Evolutionary conservation across 1,140 invertebrate species (phyloP).

Genomic region (Dryas iulia): DNA sequence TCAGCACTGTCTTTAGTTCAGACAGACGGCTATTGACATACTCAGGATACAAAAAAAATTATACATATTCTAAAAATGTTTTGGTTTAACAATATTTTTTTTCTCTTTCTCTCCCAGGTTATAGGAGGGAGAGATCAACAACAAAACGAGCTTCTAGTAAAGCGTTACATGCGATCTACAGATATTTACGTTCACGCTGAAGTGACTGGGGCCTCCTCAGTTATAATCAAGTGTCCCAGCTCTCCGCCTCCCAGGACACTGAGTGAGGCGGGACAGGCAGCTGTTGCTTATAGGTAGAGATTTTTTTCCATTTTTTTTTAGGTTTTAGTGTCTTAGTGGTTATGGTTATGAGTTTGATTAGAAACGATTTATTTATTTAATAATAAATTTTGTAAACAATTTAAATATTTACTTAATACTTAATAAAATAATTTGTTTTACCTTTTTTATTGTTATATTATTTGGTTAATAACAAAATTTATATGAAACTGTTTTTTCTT

Average conservation of each 20-base stretch:
- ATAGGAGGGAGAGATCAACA: conserved; percentile 98
- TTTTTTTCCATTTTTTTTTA: no score
- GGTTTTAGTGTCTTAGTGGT: not conserved
- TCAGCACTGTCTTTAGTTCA: no score
- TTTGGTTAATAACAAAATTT: no score
- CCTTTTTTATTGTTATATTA: no score
- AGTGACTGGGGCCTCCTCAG: conserved; percentile 95
- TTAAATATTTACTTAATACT: no score
- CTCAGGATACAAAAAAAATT: no score
- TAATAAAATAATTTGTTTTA: no score
- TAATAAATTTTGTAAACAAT: no score
- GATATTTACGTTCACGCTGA: conserved; percentile 97
- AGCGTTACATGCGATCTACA: conserved; percentile 92
- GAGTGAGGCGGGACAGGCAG: conserved; percentile 98
- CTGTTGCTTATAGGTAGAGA: conserved; percentile 94
- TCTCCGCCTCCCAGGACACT: conserved; percentile 94
- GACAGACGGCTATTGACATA: not conserved
- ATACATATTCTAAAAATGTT: no score
- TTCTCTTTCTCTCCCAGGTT: conserved; percentile 71
- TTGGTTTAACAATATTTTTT: not conserved
- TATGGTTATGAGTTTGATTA: no score
- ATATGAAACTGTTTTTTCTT: no score
- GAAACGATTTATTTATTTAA: no score
- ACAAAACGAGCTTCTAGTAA: conserved; percentile 98
- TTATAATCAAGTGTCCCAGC: conserved; percentile 95